A percentile compares a stretch with the other conserved stretches of the same genome.
Conservation (phyloP, 2,113 vertebrate species). For the Peromyscus leucopus region DNA sequence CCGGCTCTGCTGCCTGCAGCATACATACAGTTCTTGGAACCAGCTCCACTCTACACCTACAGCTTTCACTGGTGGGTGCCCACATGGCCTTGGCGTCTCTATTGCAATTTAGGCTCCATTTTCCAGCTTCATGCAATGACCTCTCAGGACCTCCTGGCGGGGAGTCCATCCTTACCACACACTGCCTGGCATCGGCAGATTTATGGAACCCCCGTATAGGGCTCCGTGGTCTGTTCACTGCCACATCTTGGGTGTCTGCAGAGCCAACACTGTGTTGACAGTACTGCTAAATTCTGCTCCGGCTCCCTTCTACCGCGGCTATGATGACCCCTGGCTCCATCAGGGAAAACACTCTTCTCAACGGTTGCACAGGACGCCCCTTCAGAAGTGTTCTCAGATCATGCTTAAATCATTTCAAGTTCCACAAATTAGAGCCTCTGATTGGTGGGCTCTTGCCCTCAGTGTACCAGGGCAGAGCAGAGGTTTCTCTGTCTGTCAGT, state of each 20-base stretch:
- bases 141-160: neutral
- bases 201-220: neutral
- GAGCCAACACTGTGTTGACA: neutral
- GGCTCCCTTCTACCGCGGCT: neutral
- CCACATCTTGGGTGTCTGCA: neutral
- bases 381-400: neutral
- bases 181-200: neutral
- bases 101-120: neutral
- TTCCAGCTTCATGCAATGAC: no score
- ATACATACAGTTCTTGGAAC: no score
- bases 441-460: neutral
- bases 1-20: neutral
- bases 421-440: neutral
- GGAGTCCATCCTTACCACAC: neutral
- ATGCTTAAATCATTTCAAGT: no score
- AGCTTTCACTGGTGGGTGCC: neutral
- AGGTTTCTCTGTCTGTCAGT: neutral
- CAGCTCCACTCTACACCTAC: neutral
- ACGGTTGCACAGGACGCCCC: neutral
- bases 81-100: no score
- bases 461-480: neutral
- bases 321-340: neutral
- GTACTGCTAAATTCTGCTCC: no score
- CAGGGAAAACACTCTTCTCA: neutral
- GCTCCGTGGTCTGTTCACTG: neutral